Evolutionary conservation across 2,113 vertebrate genomes (phyloP).

Genomic region (Chaenogobius annularis): DNA sequence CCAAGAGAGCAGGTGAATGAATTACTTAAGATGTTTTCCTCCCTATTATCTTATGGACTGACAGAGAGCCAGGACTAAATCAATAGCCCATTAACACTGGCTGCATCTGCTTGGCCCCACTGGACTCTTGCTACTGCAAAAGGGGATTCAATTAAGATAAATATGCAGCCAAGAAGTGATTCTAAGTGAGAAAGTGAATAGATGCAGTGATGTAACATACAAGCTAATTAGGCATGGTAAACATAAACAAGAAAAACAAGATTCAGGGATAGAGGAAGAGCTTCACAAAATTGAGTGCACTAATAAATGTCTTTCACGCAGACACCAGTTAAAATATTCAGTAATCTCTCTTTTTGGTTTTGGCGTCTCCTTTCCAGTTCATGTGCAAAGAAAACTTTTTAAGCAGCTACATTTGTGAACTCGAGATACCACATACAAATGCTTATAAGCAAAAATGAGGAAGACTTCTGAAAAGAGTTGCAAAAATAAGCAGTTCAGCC

Average conservation of each 20-base stretch:
- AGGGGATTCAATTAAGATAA: conserved; percentile 61
- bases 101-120: conserved; percentile 27
- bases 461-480: background rate
- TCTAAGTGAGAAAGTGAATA: conserved; percentile 21
- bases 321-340: background rate
- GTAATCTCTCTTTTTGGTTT: background rate
- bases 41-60: conserved; percentile 44
- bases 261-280: background rate
- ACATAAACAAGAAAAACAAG: background rate
- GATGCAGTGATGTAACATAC: background rate
- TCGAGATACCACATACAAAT: background rate
- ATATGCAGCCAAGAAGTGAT: conserved; percentile 37
- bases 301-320: background rate
- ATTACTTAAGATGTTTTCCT: conserved; percentile 44
- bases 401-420: background rate
- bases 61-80: conserved; percentile 46
- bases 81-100: conserved; percentile 68
- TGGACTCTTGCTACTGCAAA: conserved; percentile 41
- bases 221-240: conserved; percentile 22
- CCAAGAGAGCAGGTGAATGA: conserved; percentile 21
- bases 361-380: background rate
- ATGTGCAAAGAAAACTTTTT: background rate
- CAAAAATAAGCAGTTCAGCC: background rate
- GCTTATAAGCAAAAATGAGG: background rate
- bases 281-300: background rate